phyloP scores from a whole-genome alignment of 37 sponge, comb jelly and placozoan species.

The Halisarca cf. caerulea region DNA sequence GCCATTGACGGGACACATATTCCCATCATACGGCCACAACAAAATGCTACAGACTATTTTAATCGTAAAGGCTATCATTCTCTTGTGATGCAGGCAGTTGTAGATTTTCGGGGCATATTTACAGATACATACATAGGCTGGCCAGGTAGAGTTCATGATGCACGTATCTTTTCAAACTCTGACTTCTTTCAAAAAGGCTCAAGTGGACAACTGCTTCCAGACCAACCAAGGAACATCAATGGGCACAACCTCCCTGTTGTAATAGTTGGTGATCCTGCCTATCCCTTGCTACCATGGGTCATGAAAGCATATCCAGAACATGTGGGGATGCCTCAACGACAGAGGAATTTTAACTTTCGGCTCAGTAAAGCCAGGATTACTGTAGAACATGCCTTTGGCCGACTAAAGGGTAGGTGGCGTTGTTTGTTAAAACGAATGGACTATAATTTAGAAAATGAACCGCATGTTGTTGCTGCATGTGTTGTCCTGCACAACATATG shows the following conservation, averaged over 20 bases:
- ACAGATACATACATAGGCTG: neutral
- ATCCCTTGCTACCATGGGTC: conserved; percentile 4
- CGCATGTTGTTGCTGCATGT: neutral
- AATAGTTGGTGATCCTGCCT: conserved; percentile 6
- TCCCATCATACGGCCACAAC: neutral
- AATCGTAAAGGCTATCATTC: conserved; percentile 16
- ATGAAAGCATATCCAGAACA: neutral
- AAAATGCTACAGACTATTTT: conserved; percentile 7
- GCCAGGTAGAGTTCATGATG: conserved; percentile 17
- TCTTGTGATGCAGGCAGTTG: conserved; percentile 5
- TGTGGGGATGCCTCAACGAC: neutral
- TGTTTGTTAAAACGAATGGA: neutral
- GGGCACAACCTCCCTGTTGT: neutral
- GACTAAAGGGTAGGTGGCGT: too few relatives aligned
- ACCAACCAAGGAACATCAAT: neutral
- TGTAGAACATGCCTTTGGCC: conserved; percentile 2
- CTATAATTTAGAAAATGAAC: neutral
- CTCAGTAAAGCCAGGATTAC: neutral
- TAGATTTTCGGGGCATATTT: neutral
- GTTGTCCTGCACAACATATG: conserved; percentile 1
- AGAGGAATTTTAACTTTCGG: neutral
- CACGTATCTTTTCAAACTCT: conserved; percentile 13
- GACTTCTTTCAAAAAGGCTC: neutral
- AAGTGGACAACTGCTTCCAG: neutral
- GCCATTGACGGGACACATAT: conserved; percentile 11